Conservation (phyloP, 1,140 invertebrate genomes). For the Conus betulinus region DNA sequence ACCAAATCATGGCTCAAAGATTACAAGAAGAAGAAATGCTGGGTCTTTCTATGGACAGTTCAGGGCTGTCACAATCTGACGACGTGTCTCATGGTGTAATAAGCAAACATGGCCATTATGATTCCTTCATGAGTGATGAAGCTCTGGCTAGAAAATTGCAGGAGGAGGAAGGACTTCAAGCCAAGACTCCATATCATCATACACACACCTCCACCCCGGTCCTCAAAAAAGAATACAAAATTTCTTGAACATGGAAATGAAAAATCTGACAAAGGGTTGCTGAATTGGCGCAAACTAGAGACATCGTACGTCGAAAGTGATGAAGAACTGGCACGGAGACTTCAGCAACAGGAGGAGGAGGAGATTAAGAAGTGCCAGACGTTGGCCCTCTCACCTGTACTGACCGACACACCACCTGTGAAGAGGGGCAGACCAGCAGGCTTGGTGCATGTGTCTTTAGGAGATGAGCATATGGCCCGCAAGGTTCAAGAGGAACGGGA, state of each 20-base stretch:
- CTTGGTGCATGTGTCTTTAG: not conserved
- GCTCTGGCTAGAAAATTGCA: slow-evolving; percentile 16
- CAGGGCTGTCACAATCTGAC: too few species aligned
- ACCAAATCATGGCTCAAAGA: too few species aligned
- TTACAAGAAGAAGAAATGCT: too few species aligned
- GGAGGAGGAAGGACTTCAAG: not conserved
- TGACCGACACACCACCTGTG: too few species aligned
- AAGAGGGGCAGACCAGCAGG: too few species aligned
- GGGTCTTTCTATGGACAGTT: too few species aligned
- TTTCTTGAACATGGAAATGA: too few species aligned
- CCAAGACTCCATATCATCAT: not conserved
- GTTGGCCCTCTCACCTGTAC: not conserved
- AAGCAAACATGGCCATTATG: too few species aligned
- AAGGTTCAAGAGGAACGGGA: not conserved
- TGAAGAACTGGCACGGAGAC: slow-evolving; percentile 1
- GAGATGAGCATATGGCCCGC: not conserved
- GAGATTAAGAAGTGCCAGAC: slow-evolving; percentile 28
- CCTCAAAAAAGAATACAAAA: too few species aligned
- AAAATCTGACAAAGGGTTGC: not conserved
- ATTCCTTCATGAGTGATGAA: slow-evolving; percentile 9
- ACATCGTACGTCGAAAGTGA: slow-evolving; percentile 18
- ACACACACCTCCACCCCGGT: too few species aligned
- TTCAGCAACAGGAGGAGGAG: slow-evolving; percentile 20
- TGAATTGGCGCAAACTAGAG: not conserved
- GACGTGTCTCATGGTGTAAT: too few species aligned